A percentile compares a stretch with the other conserved stretches of the same genome.
Evolutionary conservation across 2,888 invertebrate genomes (phyloP).

Genomic region (Ethmia dodecea): DNA sequence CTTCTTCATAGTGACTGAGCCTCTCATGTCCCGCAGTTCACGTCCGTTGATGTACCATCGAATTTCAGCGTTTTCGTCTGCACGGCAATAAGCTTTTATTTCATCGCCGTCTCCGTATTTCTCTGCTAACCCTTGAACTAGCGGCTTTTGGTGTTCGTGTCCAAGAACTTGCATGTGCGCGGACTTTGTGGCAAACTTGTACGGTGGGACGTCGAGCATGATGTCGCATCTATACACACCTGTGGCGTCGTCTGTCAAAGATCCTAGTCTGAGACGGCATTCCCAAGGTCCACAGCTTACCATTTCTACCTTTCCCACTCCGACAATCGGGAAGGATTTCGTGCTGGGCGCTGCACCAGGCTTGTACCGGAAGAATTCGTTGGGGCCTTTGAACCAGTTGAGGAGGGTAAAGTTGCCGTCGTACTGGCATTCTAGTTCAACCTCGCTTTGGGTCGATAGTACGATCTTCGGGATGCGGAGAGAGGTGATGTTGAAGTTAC

Average conservation of each 20-base stretch:
- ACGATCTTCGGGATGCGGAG: conserved; percentile 51
- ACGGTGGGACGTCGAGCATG: conserved; percentile 55
- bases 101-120: conserved; percentile 53
- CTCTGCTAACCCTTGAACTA: conserved; percentile 50
- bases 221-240: conserved; percentile 64
- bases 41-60: conserved; percentile 62
- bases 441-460: conserved; percentile 40
- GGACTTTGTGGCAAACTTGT: conserved; percentile 47
- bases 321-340: conserved; percentile 49
- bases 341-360: conserved; percentile 58
- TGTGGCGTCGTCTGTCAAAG: conserved; percentile 54
- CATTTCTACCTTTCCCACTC: conserved; percentile 54
- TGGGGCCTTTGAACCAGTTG: conserved; percentile 61
- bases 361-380: conserved; percentile 63
- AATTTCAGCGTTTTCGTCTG: conserved; percentile 45
- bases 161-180: conserved; percentile 57
- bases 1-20: conserved; percentile 36
- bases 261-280: conserved; percentile 50
- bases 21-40: conserved; percentile 44
- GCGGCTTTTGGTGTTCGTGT: conserved; percentile 43
- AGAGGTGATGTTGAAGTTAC: conserved; percentile 55
- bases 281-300: conserved; percentile 53
- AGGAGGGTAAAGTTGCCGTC: conserved; percentile 66
- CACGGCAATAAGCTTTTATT: conserved; percentile 56
- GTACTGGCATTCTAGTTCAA: conserved; percentile 62